Percentiles rank a stretch among this genome's conserved stretches.
Conservation (phyloP, 2,888 invertebrate species). For the Lepeophtheirus nordmannii region DNA sequence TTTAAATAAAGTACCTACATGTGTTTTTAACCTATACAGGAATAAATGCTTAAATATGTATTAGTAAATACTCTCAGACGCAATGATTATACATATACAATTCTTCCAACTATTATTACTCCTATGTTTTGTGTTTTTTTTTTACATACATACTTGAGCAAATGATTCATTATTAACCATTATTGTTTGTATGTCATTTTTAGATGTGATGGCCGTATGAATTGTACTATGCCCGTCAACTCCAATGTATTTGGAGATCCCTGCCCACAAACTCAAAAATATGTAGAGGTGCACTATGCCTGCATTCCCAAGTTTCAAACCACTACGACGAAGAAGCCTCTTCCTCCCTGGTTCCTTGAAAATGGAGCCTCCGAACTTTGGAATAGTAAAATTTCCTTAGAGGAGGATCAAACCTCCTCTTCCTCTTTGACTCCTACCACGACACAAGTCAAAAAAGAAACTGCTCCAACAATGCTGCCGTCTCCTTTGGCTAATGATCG, state of each 20-base stretch:
- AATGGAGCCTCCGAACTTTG: constrained; percentile 12
- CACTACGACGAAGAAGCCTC: constrained; percentile 19
- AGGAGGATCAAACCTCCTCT: background rate
- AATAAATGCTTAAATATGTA: too few species aligned
- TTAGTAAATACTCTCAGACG: too few species aligned
- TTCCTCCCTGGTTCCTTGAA: constrained; percentile 24
- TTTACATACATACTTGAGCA: background rate
- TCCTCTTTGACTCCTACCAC: background rate
- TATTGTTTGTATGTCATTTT: constrained; percentile 4
- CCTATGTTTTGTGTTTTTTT: background rate
- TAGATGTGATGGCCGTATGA: constrained; percentile 31
- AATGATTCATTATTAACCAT: constrained; percentile 24
- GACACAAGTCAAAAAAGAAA: background rate
- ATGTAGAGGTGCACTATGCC: constrained; percentile 45
- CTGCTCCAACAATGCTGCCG: background rate
- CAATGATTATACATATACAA: too few species aligned
- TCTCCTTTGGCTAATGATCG: background rate
- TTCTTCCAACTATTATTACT: too few species aligned
- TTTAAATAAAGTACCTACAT: too few species aligned
- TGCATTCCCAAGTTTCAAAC: constrained; percentile 31
- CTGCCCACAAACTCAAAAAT: constrained; percentile 45
- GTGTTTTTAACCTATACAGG: too few species aligned
- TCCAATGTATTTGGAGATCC: constrained; percentile 41
- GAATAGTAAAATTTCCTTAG: background rate
- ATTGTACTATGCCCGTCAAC: constrained; percentile 31